phyloP scores from a whole-genome alignment of 1,140 invertebrate species.

The Eriosoma lanigerum region DNA sequence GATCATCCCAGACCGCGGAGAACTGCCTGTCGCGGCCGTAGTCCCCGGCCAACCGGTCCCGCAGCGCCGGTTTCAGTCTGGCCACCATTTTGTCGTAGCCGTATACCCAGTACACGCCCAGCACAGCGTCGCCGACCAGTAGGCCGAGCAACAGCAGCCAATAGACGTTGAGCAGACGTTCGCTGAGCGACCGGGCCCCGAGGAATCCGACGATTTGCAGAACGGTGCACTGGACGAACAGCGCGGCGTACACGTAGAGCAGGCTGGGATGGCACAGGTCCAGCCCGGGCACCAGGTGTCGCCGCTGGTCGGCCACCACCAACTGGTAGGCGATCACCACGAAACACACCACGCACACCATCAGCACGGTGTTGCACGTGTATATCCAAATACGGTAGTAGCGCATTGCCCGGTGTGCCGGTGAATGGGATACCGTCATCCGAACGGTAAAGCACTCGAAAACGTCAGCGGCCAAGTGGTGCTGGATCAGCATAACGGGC shows the following conservation, averaged over 20 bases:
- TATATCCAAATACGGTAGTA: conserved; percentile 93
- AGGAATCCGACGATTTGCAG: conserved; percentile 70
- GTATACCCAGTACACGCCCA: conserved; percentile 86
- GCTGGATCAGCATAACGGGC: conserved; percentile 53
- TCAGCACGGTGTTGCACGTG: conserved; percentile 83
- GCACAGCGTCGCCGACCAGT: conserved; percentile 78
- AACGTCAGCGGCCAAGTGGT: conserved; percentile 50
- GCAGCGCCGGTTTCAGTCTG: conserved; percentile 70
- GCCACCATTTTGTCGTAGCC: conserved; percentile 74
- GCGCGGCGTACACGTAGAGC: conserved; percentile 79
- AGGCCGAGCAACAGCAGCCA: conserved; percentile 79
- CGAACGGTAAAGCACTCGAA: conserved; percentile 45
- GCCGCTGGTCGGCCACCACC: conserved; percentile 63
- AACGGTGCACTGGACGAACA: conserved; percentile 68
- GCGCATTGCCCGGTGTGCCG: conserved; percentile 58
- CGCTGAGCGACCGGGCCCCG: conserved; percentile 76
- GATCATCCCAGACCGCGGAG: conserved; percentile 75
- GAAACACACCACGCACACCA: conserved; percentile 79
- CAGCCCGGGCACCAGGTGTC: conserved; percentile 71
- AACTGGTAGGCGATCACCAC: conserved; percentile 73
- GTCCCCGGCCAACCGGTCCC: conserved; percentile 62
- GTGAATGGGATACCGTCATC: conserved; percentile 53
- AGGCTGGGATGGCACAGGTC: conserved; percentile 74
- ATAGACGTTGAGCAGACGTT: conserved; percentile 78
- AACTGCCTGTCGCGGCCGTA: conserved; percentile 70